These are phyloP conservation scores for Luperina nickerlii DNA, from an alignment of 2,888 invertebrate genomes.

Conservation along the genomic window DNA sequence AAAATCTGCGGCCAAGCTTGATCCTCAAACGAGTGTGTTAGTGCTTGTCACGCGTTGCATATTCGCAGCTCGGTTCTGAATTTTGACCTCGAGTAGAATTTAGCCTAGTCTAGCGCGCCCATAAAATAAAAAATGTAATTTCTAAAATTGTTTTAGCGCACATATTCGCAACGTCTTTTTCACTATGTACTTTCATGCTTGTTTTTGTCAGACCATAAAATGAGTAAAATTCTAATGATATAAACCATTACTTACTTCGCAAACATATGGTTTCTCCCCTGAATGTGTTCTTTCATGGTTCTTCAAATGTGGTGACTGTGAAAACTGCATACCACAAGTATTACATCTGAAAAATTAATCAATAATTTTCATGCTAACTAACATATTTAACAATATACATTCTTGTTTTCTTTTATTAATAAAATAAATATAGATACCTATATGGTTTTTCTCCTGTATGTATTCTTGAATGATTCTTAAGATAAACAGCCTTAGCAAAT, in stretches of 20 bases:
- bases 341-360: constrained; percentile 91
- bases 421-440: constrained; percentile 69
- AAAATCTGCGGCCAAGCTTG: neutral
- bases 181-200: neutral
- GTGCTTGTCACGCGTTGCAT: neutral
- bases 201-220: constrained; percentile 1
- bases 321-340: constrained; percentile 97
- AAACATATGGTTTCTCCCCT: constrained; percentile 96
- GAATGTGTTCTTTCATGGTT: constrained; percentile 97
- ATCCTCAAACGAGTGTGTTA: neutral
- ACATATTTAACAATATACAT: constrained; percentile 3
- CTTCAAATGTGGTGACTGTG: constrained; percentile 96
- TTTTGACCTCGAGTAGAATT: neutral
- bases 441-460: constrained; percentile 93
- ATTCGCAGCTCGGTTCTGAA: neutral
- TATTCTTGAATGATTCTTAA: constrained; percentile 96
- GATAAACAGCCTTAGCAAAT: constrained; percentile 97
- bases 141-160: neutral
- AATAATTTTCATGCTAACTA: neutral
- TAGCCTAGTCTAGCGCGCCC: no score
- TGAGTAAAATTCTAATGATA: neutral
- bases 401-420: neutral
- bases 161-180: neutral
- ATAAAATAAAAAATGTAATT: neutral
- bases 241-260: constrained; percentile 89